These are phyloP conservation scores for Perdix hodgsoniae DNA, from an alignment of 2,797 vertebrate genomes.

Conservation along the genomic window DNA sequence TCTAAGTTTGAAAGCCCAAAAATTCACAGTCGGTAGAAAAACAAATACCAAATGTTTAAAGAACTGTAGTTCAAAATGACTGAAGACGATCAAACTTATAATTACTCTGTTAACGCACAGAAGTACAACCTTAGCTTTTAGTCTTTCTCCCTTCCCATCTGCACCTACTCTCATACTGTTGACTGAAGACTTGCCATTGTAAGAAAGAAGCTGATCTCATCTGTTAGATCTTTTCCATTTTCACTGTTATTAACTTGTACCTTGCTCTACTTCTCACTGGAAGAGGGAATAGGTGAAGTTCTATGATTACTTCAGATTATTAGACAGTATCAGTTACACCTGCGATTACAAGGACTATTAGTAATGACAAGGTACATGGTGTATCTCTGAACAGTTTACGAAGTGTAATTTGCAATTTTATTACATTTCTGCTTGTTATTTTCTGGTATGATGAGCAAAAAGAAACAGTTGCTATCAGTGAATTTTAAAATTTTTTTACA, in stretches of 20 bases:
- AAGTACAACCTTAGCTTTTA: constrained; percentile 10
- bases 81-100: background rate
- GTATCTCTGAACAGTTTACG: background rate
- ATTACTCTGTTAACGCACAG: background rate
- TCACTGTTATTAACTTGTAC: background rate
- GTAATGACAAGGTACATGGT: background rate
- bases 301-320: background rate
- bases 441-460: constrained; percentile 38
- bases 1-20: constrained; percentile 8
- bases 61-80: constrained; percentile 1
- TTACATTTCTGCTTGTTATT: constrained; percentile 38
- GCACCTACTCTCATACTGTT: background rate
- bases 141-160: background rate
- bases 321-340: background rate
- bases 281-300: background rate
- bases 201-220: background rate
- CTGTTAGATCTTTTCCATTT: background rate
- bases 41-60: constrained; percentile 20
- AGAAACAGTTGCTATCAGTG: constrained; percentile 45
- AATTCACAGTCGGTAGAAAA: constrained; percentile 9
- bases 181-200: background rate
- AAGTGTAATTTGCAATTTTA: background rate
- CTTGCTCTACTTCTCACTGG: background rate
- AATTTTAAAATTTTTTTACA: constrained; percentile 55
- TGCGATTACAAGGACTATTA: background rate